phyloP scores from a whole-genome alignment of 2,888 invertebrate genomes.

The Lymantria dispar region DNA sequence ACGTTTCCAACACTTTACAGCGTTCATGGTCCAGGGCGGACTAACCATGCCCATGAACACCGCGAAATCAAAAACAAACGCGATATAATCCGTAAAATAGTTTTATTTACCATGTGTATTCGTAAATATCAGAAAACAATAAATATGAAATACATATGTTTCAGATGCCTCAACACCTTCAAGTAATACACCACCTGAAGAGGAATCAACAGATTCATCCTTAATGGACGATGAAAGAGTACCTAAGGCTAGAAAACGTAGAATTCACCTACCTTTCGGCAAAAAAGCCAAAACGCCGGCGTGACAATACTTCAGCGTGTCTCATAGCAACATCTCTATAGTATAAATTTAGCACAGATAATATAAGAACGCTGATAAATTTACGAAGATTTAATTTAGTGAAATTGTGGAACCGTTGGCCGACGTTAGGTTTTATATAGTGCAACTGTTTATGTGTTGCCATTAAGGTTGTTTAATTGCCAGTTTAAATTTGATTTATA shows the following conservation, averaged over 20 bases:
- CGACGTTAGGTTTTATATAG: neutral
- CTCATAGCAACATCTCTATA: neutral
- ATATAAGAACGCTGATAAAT: neutral
- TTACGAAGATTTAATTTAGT: neutral
- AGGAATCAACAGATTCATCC: constrained; percentile 88
- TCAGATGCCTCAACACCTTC: constrained; percentile 53
- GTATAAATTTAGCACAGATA: neutral
- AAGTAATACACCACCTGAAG: constrained; percentile 78
- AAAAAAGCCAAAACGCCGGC: constrained; percentile 82
- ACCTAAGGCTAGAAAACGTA: constrained; percentile 81
- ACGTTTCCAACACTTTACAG: too few species aligned
- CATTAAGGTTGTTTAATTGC: neutral
- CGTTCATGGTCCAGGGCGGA: too few species aligned
- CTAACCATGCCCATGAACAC: too few species aligned
- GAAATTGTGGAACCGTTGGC: neutral
- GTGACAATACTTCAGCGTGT: constrained; percentile 48
- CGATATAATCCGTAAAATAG: too few species aligned
- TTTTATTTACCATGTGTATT: too few species aligned
- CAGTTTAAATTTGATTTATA: too few species aligned
- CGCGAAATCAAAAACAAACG: too few species aligned
- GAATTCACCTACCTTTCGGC: constrained; percentile 85
- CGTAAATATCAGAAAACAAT: too few species aligned
- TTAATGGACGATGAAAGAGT: constrained; percentile 84
- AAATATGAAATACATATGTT: neutral
- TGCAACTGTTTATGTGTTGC: neutral